Evolutionary conservation across 1,140 invertebrate species (phyloP).

Genomic region (Parapsyche elsis): DNA sequence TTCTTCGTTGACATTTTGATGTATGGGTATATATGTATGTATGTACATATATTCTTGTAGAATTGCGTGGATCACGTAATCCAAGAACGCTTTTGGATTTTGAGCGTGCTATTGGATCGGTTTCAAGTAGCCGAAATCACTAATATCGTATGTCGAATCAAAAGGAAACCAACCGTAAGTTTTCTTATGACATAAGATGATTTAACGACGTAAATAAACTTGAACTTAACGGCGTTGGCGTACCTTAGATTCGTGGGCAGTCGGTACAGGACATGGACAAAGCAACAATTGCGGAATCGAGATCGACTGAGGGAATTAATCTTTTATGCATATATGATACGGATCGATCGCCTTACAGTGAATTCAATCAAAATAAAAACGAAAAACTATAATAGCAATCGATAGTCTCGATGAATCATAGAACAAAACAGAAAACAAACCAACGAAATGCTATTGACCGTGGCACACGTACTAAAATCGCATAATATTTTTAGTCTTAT

Average conservation of each 20-base stretch:
- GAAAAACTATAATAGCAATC: background rate
- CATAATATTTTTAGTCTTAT: too few species aligned
- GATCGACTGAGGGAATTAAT: conserved; percentile 7
- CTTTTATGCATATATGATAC: background rate
- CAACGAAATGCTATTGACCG: background rate
- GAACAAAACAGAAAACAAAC: background rate
- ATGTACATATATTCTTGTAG: too few species aligned
- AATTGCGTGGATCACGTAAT: too few species aligned
- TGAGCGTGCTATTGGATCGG: too few species aligned
- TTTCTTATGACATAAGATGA: background rate
- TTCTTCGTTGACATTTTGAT: too few species aligned
- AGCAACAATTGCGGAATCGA: background rate
- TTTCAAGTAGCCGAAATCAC: too few species aligned
- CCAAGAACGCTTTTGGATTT: too few species aligned
- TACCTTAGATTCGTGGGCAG: conserved; percentile 6
- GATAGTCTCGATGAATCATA: background rate
- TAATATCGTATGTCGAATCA: too few species aligned
- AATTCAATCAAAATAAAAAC: background rate
- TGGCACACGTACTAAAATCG: too few species aligned
- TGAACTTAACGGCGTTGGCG: conserved; percentile 25
- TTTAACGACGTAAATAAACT: conserved; percentile 24
- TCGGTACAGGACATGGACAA: background rate
- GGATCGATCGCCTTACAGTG: background rate
- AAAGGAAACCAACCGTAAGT: background rate
- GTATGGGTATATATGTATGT: too few species aligned